phyloP scores from a whole-genome alignment of 2,113 vertebrate species.

The Apodemus speciosus region DNA sequence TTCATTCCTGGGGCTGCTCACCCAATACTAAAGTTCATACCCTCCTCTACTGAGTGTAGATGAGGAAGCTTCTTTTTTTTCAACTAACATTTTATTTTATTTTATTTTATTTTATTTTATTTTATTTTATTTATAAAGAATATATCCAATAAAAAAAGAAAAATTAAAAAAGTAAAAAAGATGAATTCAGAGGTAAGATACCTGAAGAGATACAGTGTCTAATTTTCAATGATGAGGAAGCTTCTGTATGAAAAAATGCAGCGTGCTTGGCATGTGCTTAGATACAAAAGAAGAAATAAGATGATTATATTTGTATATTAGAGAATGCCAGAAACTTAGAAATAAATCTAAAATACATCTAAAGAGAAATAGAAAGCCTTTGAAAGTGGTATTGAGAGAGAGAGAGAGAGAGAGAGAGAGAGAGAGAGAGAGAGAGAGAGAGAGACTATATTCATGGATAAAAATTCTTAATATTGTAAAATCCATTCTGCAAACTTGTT shows the following conservation, averaged over 20 bases:
- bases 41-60: background rate
- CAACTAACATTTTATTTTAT: no score
- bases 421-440: background rate
- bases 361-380: slow-evolving; percentile 33
- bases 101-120: no score
- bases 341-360: slow-evolving; percentile 18
- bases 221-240: no score
- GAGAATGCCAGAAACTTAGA: background rate
- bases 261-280: background rate
- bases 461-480: slow-evolving; percentile 4
- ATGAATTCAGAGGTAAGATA: no score
- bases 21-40: background rate
- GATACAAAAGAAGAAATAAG: background rate
- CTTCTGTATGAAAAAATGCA: background rate
- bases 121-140: no score
- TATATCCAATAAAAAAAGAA: no score
- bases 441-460: slow-evolving; percentile 20
- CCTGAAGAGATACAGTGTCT: no score
- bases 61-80: background rate
- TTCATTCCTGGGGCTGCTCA: background rate
- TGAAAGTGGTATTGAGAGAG: background rate
- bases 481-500: background rate
- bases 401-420: background rate
- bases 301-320: background rate
- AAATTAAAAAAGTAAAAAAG: no score